Evolutionary conservation across 2,888 invertebrate genomes (phyloP), one percentile per base, ranked within the genome.

Genomic region (Scaptomyza tumidula): DNA sequence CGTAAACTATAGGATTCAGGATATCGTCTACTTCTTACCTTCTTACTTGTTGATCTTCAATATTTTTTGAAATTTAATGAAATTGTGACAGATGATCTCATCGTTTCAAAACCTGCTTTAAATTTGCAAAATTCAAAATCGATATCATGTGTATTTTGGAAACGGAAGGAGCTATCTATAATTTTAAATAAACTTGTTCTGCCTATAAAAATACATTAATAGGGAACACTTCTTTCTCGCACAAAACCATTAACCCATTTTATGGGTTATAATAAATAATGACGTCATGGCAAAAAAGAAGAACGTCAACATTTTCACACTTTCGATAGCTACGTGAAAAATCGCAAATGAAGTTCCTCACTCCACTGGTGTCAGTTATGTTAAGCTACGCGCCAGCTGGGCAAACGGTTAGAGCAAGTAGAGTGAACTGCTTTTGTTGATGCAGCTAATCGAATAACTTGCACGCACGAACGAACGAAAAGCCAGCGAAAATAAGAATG

Each of bases 391-490:
- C 29, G 41, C 39, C 69, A 72, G 61, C 60, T 59, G 55, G 61
- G 31, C 54, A 61, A 59, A 54, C 27, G 29, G 35, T 11, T 13
- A 10, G 44, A 37, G 52, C 19, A 49, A 49, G 46, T 52, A 35
- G 37, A 37, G 19, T 31, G 45, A 50, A 68, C 57, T 73, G 53
- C 50, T 60, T 50, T 59, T 64, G 60, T 71, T 69, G 58, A 53
- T 69, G 64, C 68, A 65, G 48, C 64, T 85, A 87, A 86, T 86
- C 85, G 75, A 61, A 78, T 76, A 74, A 75, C 76, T 78, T 60
- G 71, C 78, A 85, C 85, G 87, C 86, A 85, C 86, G 86, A 82
- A 48, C 86, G 86, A 80, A 48, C 68, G 64, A 56, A 67, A 64
- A 54, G 56, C 44, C 44, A 45, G 56, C 44, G 48, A 46, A 54